phyloP scores from a whole-genome alignment of 2,888 invertebrate species.

The Suillia variegata region DNA sequence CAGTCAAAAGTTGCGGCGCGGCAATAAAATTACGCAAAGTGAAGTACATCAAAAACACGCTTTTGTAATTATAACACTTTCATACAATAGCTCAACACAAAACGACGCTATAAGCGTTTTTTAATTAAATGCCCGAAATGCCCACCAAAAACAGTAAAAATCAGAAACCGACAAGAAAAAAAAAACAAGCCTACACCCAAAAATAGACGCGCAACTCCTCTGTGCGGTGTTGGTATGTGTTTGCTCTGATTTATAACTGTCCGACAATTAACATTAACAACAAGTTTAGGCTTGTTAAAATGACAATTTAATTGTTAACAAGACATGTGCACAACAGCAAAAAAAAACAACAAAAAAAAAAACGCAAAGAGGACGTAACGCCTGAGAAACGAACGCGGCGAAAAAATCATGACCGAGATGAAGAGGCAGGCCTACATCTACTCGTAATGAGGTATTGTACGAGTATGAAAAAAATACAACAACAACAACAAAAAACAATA shows the following conservation, averaged over 20 bases:
- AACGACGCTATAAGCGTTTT: background rate
- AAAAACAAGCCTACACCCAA: slow-evolving; percentile 19
- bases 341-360: slow-evolving; percentile 5
- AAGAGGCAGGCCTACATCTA: too few species aligned
- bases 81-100: slow-evolving; percentile 12
- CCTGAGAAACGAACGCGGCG: background rate
- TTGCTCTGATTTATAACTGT: slow-evolving; percentile 54
- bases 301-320: slow-evolving; percentile 57
- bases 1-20: too few species aligned
- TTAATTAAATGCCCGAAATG: slow-evolving; percentile 12
- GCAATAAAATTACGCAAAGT: too few species aligned
- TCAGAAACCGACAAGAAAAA: slow-evolving; percentile 11
- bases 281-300: slow-evolving; percentile 50
- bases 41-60: slow-evolving; percentile 13
- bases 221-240: too few species aligned
- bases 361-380: background rate
- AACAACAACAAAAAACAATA: slow-evolving; percentile 8
- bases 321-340: slow-evolving; percentile 30
- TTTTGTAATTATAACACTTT: slow-evolving; percentile 24
- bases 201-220: slow-evolving; percentile 22
- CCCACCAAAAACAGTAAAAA: slow-evolving; percentile 18
- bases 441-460: background rate
- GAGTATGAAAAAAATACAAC: background rate
- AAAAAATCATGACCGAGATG: too few species aligned
- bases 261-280: slow-evolving; percentile 49